Percentiles rank a stretch among this genome's conserved stretches.
phyloP scores from a whole-genome alignment of 2,113 vertebrate species.

The Mirounga angustirostris region DNA sequence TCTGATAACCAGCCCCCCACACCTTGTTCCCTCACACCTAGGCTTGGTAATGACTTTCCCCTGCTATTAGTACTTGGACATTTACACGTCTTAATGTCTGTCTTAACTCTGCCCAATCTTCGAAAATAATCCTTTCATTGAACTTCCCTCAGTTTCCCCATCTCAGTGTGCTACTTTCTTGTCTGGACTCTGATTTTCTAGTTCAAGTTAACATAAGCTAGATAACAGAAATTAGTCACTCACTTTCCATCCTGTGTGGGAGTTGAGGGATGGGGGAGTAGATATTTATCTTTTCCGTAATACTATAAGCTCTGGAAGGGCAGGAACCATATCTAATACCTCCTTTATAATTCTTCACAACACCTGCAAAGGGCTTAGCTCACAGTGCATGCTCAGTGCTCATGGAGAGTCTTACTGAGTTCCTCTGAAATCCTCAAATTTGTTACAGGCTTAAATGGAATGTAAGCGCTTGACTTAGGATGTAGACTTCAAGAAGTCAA shows the following conservation, averaged over 20 bases:
- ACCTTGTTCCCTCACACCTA: background rate
- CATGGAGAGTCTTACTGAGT: background rate
- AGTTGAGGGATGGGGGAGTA: background rate
- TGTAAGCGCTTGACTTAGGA: slow-evolving; percentile 23
- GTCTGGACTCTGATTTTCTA: background rate
- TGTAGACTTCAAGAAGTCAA: slow-evolving; percentile 21
- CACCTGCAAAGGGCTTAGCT: background rate
- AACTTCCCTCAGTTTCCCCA: background rate
- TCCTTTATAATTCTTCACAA: background rate
- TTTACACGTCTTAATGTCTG: background rate
- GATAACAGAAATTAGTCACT: slow-evolving; percentile 20
- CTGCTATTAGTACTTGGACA: background rate
- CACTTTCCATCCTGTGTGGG: background rate
- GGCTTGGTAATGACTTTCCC: background rate
- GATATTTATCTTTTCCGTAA: slow-evolving; percentile 6
- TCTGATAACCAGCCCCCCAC: background rate
- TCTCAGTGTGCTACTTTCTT: background rate
- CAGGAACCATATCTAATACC: background rate
- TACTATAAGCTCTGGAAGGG: background rate
- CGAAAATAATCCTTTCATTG: background rate
- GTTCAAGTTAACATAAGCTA: background rate
- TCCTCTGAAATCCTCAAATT: slow-evolving; percentile 1
- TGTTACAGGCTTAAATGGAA: slow-evolving; percentile 30
- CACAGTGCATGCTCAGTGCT: background rate
- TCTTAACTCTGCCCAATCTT: background rate